phyloP scores from a whole-genome alignment of 2,888 invertebrate genomes.

The Ichneumoninae sp. region DNA sequence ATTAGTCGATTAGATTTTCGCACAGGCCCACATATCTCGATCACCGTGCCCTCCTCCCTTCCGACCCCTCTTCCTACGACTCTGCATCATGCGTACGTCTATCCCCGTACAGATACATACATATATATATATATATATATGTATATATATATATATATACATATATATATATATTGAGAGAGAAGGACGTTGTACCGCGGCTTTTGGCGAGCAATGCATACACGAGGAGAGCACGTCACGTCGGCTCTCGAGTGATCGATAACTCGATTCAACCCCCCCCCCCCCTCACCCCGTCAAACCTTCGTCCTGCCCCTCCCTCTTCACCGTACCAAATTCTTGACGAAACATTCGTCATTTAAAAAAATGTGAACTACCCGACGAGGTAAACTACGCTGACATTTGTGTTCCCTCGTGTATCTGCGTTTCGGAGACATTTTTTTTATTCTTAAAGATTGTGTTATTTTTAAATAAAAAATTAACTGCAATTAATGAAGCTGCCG shows the following conservation, averaged over 20 bases:
- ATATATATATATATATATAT: not conserved
- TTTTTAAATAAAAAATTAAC: not conserved
- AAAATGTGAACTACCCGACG: conserved; percentile 26
- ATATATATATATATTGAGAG: not conserved
- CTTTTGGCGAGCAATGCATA: conserved; percentile 49
- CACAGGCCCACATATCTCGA: conserved; percentile 75
- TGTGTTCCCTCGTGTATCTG: conserved; percentile 21
- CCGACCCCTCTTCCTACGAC: conserved; percentile 18
- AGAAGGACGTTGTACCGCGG: conserved; percentile 32
- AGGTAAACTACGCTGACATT: conserved; percentile 32
- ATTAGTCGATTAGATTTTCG: conserved; percentile 80
- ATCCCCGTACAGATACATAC: not conserved
- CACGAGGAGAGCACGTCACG: conserved; percentile 50
- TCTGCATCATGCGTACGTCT: conserved; percentile 30
- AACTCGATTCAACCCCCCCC: conserved; percentile 65
- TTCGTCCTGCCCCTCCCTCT: conserved; percentile 39
- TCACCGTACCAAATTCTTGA: conserved; percentile 37
- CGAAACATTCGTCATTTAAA: conserved; percentile 59
- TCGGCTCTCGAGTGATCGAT: conserved; percentile 64
- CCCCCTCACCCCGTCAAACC: conserved; percentile 55
- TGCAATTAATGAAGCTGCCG: no score
- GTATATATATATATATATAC: conserved; percentile 9
- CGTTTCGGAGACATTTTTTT: not conserved
- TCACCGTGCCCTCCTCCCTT: conserved; percentile 62
- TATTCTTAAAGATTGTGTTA: not conserved